A percentile compares a stretch with the other conserved stretches of the same genome.
phyloP scores from a whole-genome alignment of 2,113 vertebrate species.

The Cinclus mexicanus region DNA sequence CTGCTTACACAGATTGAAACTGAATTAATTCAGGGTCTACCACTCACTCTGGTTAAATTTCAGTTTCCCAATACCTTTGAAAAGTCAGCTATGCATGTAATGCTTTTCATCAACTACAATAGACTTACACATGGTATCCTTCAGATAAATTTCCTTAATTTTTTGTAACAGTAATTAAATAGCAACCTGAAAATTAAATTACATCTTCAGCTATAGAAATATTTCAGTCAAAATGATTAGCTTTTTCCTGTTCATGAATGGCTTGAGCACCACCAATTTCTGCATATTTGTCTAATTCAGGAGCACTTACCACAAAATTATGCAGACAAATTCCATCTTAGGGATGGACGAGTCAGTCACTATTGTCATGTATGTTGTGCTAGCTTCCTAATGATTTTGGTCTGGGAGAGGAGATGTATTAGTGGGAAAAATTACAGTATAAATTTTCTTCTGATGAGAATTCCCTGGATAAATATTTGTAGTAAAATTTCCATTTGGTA shows the following conservation, averaged over 20 bases:
- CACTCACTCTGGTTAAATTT: neutral
- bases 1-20: neutral
- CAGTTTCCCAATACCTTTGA: neutral
- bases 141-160: constrained; percentile 26
- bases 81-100: neutral
- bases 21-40: neutral
- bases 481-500: neutral
- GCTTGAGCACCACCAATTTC: neutral
- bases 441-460: neutral
- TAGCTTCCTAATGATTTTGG: neutral
- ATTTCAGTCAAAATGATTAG: constrained; percentile 28
- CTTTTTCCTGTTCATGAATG: constrained; percentile 20
- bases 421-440: neutral
- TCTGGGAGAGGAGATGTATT: neutral
- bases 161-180: constrained; percentile 49
- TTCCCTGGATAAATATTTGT: neutral
- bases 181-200: constrained; percentile 38
- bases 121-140: neutral
- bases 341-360: neutral
- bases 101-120: neutral
- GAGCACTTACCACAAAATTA: neutral
- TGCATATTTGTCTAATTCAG: neutral
- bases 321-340: neutral
- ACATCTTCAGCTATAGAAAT: neutral
- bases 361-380: neutral